Evolutionary conservation across 2,888 invertebrate species (phyloP).

Genomic region (Campoplex capitator): DNA sequence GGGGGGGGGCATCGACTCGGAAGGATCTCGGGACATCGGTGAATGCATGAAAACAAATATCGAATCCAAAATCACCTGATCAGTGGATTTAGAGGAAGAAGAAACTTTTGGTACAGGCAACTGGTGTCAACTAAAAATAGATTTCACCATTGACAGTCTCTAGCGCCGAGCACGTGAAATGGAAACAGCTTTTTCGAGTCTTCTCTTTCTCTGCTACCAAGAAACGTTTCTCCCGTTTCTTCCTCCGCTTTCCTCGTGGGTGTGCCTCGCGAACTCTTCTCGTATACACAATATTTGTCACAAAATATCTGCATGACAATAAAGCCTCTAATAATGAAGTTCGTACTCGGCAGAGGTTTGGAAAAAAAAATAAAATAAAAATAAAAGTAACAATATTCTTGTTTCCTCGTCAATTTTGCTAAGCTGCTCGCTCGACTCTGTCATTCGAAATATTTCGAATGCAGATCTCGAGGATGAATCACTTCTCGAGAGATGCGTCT

Average conservation of each 20-base stretch:
- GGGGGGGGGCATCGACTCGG: neutral
- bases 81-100: no score
- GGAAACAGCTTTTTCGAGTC: conserved; percentile 17
- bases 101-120: no score
- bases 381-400: neutral
- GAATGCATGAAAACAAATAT: no score
- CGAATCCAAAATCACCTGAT: no score
- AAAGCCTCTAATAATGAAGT: conserved; percentile 2
- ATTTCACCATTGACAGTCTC: neutral
- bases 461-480: neutral
- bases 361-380: no score
- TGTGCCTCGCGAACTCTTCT: conserved; percentile 43
- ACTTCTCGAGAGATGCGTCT: neutral
- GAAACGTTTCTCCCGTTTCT: conserved; percentile 40
- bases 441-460: neutral
- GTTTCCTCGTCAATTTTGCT: neutral
- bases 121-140: neutral
- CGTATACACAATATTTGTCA: conserved; percentile 1
- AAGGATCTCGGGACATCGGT: neutral
- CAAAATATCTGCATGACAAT: conserved; percentile 26
- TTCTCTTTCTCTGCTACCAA: conserved; percentile 54
- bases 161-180: neutral
- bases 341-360: neutral
- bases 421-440: neutral
- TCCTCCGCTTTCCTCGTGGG: conserved; percentile 35